Evolutionary conservation across 2,797 vertebrate genomes (phyloP), one percentile per base, ranked within the genome.

Genomic region (Caiman crocodilus): DNA sequence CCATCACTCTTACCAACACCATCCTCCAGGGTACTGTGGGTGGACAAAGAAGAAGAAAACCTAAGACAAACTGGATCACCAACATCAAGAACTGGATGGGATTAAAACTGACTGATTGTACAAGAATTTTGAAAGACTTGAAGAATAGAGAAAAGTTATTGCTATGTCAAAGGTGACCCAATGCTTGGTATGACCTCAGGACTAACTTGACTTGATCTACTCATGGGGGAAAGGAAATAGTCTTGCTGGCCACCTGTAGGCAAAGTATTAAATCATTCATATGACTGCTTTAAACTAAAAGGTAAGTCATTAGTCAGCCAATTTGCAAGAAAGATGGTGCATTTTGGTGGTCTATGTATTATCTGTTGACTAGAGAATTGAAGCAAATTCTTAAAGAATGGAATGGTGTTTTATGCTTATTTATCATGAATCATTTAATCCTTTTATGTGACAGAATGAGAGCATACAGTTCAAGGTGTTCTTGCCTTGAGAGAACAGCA

Each of bases 361-460:
- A 17, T 79, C 59, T 15, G 78, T 63, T 90, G 16, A 82, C 76
- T 85, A 32, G 71, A 94, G 82, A 30, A 77, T 21, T 20, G 79
- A 87, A 87, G 57, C 6, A 93, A 94, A 94, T 71, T 32, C 21
- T 83, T 11, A 56, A 79, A 76, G 23, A 90, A 79, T 30, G 15
- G 89, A 91, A 83, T 32, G 9, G 3, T 50, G 23, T 89, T 93
- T 77, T 81, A 88, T 59, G 74, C 71, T 91, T 92, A 87, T 91
- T 95, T 88, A 80, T 1, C 90, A 71, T 77, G 67, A 79, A 84
- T 87, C 4, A 90, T 91, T 91, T 85, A 95, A 90, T 94, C 30
- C 76, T 85, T 95, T 92, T 67, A 95, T 88, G 63, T 90, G 94
- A 82, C 80, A 91, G 89, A 95, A 91, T 92, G 50, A 75, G 84